phyloP scores from a whole-genome alignment of 1,140 invertebrate genomes.

The Triops cancriformis region DNA sequence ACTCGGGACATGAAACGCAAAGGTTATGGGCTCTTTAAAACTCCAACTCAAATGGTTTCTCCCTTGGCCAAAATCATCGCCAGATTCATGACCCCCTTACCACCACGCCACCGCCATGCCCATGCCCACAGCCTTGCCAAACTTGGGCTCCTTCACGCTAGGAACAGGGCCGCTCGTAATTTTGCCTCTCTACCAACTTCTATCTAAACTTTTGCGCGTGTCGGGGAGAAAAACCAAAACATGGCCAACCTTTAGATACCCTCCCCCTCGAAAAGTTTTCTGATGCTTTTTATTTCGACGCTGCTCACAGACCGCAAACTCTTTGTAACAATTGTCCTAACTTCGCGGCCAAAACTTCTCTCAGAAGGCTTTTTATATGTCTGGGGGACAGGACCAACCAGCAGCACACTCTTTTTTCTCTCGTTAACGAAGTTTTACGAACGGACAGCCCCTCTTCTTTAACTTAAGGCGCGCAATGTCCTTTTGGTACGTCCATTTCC shows the following conservation, averaged over 20 bases:
- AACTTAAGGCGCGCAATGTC: too few species aligned
- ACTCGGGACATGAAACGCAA: background rate
- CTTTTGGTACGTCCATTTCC: too few species aligned
- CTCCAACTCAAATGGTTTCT: constrained; percentile 13
- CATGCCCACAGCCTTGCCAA: background rate
- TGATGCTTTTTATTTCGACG: background rate
- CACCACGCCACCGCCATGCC: background rate
- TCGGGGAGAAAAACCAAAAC: too few species aligned
- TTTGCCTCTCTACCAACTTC: background rate
- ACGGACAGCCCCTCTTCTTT: too few species aligned
- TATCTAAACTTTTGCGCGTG: background rate
- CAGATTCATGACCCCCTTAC: background rate
- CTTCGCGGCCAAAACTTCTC: background rate
- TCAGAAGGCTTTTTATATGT: background rate
- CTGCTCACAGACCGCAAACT: background rate
- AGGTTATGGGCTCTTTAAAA: constrained; percentile 10
- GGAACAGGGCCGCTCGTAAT: background rate
- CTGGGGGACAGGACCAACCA: background rate
- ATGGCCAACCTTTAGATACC: too few species aligned
- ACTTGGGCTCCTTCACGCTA: background rate
- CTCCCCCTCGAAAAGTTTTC: background rate
- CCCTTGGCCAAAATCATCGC: background rate
- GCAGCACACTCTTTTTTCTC: background rate
- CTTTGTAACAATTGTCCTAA: background rate
- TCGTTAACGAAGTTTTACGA: too few species aligned